phyloP scores from a whole-genome alignment of 1,140 invertebrate species.

The Lethrus apterus region DNA sequence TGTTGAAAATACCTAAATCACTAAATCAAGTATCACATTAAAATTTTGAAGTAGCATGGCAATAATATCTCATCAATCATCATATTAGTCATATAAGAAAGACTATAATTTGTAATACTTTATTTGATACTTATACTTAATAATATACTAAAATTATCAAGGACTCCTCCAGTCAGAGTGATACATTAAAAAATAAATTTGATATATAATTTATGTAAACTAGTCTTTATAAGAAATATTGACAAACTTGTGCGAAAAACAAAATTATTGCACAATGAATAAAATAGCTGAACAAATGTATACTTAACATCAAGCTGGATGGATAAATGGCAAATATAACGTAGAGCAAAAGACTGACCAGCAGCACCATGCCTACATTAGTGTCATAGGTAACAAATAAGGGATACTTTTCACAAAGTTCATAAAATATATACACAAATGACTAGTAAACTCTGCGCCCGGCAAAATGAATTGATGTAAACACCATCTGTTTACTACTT shows the following conservation, averaged over 20 bases:
- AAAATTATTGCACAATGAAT: neutral
- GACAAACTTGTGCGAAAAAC: neutral
- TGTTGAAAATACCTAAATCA: too few species aligned
- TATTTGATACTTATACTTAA: too few species aligned
- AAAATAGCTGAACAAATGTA: neutral
- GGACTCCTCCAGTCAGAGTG: neutral
- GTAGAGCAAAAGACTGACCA: slow-evolving; percentile 5
- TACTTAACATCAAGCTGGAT: neutral
- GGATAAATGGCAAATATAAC: neutral
- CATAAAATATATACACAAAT: slow-evolving; percentile 22
- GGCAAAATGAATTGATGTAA: slow-evolving; percentile 12
- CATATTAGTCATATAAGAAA: too few species aligned
- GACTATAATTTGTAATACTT: too few species aligned
- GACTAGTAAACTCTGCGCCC: slow-evolving; percentile 22
- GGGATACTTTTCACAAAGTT: slow-evolving; percentile 13
- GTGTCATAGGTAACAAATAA: too few species aligned
- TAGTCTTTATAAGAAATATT: neutral
- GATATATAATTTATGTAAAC: neutral
- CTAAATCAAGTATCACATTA: too few species aligned
- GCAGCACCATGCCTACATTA: slow-evolving; percentile 5
- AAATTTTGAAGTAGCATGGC: too few species aligned
- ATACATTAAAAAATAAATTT: neutral
- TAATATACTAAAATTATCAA: too few species aligned
- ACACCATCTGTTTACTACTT: slow-evolving; percentile 17
- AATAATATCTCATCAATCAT: too few species aligned